Base-by-base conservation (phyloP, 2,113 vertebrate genomes). In the Ageneiosus marmoratus region DNA sequence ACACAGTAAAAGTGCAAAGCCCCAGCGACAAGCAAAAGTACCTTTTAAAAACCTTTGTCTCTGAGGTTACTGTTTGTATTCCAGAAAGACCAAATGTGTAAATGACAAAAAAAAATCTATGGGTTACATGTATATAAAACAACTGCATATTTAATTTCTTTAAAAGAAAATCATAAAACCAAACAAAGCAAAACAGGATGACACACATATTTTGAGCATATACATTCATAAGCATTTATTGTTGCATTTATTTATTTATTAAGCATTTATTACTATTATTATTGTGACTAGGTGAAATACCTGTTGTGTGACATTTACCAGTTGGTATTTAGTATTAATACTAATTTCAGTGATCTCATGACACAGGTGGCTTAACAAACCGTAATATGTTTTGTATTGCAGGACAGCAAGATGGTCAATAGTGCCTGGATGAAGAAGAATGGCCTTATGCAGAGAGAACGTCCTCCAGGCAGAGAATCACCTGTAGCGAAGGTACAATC, bases 381-480 rank as follows among this genome's bases (percentile, higher is more conserved):
- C 11, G 16, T 46, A n/a, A 32, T 8, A 24, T 63, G 11, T 62
- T 27, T 51, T 77, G 58, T 76, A 60, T 80, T 80, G 37, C 87
- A 94, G 92, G 76, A 87, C 5, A 87, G 87, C 53, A 90, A 89
- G 76, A 53, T 86, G 63, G 88, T 83, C 83, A 91, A 77, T 13
- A 86, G 85, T 32, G 29, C 87, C 1, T 89, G 88, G 90, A 92
- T 89, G 89, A 94, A 89, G 88, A 94, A 86, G 83, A 94, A 94
- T 78, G 93, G 93, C 70, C 85, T 94, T 79, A 91, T 92, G 86
- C 89, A 89, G 53, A 90, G 92, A 88, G 93, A 91, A 84, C 91
- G 93, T 70, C 93, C 93, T 4, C 90, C 92, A 79, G 92, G 94
- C 81, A 89, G 91, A 79, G 94, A 95, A 90, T 90, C 93, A 67